A percentile compares a stretch with the other conserved stretches of the same genome.
Evolutionary conservation across 2,888 invertebrate species (phyloP).

Genomic region (Stictocephala bisonia): DNA sequence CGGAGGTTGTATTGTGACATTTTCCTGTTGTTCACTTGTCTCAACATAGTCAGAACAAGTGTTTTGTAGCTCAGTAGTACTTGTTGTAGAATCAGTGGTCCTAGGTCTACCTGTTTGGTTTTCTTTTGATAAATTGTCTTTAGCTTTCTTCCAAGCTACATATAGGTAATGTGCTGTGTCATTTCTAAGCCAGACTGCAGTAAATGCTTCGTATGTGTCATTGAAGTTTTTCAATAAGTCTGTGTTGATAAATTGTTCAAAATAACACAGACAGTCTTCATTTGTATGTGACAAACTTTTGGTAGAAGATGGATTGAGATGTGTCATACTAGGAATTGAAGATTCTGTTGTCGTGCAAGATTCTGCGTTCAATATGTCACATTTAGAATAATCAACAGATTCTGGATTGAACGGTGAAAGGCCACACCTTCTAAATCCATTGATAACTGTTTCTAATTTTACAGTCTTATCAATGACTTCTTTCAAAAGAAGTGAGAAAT

Average conservation of each 20-base stretch:
- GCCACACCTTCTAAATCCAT: neutral
- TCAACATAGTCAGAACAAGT: no score
- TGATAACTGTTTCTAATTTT: neutral
- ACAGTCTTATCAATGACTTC: neutral
- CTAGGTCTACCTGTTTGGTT: no score
- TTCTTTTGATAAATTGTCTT: no score
- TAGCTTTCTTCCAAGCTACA: conserved; percentile 10
- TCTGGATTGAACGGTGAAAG: neutral
- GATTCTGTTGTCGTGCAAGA: no score
- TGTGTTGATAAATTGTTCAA: neutral
- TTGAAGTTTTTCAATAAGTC: neutral
- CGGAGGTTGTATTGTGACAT: no score
- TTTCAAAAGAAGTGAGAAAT: neutral
- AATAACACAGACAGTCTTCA: neutral
- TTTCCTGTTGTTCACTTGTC: no score
- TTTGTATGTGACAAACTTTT: no score
- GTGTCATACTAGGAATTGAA: no score
- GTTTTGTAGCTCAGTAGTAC: no score
- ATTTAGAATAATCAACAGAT: conserved; percentile 11
- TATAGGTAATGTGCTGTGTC: neutral
- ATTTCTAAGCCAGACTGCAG: neutral
- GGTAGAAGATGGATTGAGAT: no score
- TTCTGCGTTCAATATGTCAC: neutral
- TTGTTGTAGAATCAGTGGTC: no score
- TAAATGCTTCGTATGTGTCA: neutral